Evolutionary conservation across 2,113 vertebrate genomes (phyloP).

Genomic region (Ibidorhyncha struthersii): DNA sequence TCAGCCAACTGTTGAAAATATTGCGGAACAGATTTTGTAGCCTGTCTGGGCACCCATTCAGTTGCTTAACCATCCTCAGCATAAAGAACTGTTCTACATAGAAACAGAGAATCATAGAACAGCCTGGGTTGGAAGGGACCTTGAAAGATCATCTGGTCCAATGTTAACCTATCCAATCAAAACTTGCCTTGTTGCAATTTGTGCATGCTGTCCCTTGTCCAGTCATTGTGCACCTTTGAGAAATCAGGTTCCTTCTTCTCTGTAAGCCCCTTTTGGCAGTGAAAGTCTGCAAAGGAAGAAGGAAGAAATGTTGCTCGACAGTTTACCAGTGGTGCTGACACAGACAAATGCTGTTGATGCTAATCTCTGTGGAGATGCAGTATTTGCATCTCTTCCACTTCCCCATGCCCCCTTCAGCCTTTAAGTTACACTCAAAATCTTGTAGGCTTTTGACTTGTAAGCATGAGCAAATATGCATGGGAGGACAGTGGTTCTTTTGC

Average conservation of each 20-base stretch:
- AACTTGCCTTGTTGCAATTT: background rate
- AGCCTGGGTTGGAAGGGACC: background rate
- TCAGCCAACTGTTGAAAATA: background rate
- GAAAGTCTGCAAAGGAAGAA: background rate
- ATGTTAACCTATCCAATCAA: background rate
- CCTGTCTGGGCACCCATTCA: background rate
- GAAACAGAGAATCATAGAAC: background rate
- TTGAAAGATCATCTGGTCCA: background rate
- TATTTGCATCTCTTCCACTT: background rate
- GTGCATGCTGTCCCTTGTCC: background rate
- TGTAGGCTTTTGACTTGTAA: background rate
- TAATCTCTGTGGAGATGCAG: background rate
- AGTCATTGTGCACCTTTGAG: background rate
- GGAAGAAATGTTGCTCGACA: background rate
- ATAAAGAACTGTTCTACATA: background rate
- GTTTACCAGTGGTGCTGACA: background rate
- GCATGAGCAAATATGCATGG: background rate
- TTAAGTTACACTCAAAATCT: background rate
- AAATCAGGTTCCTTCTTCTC: background rate
- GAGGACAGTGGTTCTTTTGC: background rate
- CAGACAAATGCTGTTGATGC: background rate
- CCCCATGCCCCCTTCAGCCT: background rate
- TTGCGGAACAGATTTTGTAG: accelerated
- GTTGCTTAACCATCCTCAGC: background rate
- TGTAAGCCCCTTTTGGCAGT: background rate